These are phyloP conservation scores for Chrysemys picta DNA, from an alignment of 2,113 vertebrate genomes.

Conservation along the genomic window DNA sequence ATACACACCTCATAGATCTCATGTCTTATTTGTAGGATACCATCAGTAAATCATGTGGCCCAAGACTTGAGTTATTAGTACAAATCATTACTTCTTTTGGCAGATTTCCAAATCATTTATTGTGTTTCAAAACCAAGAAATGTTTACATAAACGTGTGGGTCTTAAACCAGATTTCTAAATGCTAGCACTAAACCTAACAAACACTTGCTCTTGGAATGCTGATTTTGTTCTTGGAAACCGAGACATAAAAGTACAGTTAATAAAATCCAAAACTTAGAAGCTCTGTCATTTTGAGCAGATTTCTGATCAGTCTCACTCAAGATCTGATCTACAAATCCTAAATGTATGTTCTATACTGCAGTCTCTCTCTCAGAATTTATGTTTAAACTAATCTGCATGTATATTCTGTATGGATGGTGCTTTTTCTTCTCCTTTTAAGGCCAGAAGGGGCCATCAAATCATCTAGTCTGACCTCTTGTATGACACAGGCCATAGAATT, in stretches of 20 bases:
- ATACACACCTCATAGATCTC: neutral
- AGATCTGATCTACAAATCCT: neutral
- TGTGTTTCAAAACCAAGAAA: neutral
- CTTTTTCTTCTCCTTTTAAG: neutral
- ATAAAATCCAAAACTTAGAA: neutral
- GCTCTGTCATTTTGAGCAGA: neutral
- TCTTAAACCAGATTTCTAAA: neutral
- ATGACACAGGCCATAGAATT: neutral
- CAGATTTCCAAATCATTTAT: neutral
- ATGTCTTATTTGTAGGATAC: neutral
- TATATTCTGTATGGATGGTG: neutral
- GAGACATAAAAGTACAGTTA: neutral
- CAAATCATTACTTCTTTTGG: neutral
- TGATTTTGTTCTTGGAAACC: neutral
- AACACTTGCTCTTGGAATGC: neutral
- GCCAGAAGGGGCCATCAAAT: neutral
- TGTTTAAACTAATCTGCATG: neutral
- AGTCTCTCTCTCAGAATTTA: neutral
- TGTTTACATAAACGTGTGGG: neutral
- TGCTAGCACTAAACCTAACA: neutral
- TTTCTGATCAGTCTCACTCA: neutral
- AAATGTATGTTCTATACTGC: neutral
- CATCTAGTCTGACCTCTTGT: neutral
- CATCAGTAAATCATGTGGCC: fast-evolving
- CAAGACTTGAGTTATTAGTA: neutral